Base-by-base conservation (phyloP, 2,113 vertebrate genomes). In the Triplophysa tibetana region DNA sequence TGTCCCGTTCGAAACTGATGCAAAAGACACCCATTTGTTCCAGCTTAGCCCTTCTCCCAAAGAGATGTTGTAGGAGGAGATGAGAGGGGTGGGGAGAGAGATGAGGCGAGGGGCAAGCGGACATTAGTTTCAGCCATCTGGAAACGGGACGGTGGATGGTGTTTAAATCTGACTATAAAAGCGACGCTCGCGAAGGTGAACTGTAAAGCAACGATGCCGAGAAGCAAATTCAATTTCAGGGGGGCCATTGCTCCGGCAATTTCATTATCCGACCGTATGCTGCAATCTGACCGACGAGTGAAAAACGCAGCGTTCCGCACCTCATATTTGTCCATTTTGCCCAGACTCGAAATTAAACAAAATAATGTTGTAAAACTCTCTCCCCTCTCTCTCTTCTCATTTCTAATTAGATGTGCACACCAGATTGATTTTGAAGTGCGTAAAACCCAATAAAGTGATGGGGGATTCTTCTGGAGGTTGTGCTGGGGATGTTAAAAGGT, bases 361-460 rank as follows among this genome's bases (percentile, higher is more conserved):
- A 69, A 77, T 75, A 69, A 62, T 63, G 67, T 38, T 26, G 16
- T 29, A 19, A 74, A 43, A 50, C 21, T 66, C 56, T 62, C n/a
- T n/a, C n/a, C n/a, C n/a, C n/a, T n/a, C n/a, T n/a, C 64, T 66
- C 26, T 66, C 50, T 60, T 54, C 63, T 83, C 65, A 16, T 38
- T 64, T 61, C 63, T 79, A 77, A 70, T 65, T 76, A 58, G 83
- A 81, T 75, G 77, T 78, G 75, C 61, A 63, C 41, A 64, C 78
- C 85, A 85, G 85, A 88, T 86, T 84, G 87, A 87, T 87, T 81
- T 63, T 80, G 75, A 79, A 82, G 70, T 64, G 68, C 62, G 81
- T 68, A 77, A 74, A 80, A 72, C 75, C 75, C 67, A 82, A 69
- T 82, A 83, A 83, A 73, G 81, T 75, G 67, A 78, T 56, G 72